Percentiles rank a stretch among this genome's conserved stretches.
These are phyloP conservation scores for Myathropa florea DNA, from an alignment of 2,888 invertebrate species.

Conservation along the genomic window DNA sequence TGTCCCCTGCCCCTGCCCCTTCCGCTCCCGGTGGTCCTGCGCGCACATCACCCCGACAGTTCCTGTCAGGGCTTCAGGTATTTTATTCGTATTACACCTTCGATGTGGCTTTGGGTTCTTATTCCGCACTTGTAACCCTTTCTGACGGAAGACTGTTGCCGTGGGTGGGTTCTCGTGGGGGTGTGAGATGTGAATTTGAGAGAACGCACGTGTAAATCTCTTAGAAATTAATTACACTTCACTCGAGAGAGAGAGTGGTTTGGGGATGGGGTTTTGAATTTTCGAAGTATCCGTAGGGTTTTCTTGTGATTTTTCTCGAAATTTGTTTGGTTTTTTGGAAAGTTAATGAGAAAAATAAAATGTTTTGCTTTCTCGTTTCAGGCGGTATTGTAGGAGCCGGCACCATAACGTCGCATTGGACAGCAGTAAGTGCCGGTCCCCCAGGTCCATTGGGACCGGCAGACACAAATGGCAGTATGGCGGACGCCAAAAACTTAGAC, in stretches of 20 bases:
- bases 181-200: constrained; percentile 7
- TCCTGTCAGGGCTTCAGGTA: constrained; percentile 1
- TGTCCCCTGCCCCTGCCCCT: no score
- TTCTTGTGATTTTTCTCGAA: background rate
- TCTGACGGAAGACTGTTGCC: background rate
- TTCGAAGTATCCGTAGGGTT: background rate
- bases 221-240: constrained; percentile 11
- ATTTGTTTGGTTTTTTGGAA: background rate
- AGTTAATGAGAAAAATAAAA: background rate
- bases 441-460: constrained; percentile 84
- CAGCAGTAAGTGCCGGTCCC: constrained; percentile 91
- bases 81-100: constrained; percentile 23
- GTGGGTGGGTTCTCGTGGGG: background rate
- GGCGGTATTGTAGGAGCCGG: constrained; percentile 89
- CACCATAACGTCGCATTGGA: constrained; percentile 98
- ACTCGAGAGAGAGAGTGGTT: background rate
- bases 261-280: background rate
- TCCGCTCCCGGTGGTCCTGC: background rate
- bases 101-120: constrained; percentile 1
- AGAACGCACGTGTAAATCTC: constrained; percentile 6
- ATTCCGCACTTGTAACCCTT: constrained; percentile 28
- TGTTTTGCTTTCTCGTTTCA: constrained; percentile 78
- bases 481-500: constrained; percentile 94
- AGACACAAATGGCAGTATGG: constrained; percentile 95
- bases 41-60: background rate